Percentiles rank a stretch among this genome's conserved stretches.
Conservation (phyloP, 1,140 invertebrate species). For the Agrilus planipennis region DNA sequence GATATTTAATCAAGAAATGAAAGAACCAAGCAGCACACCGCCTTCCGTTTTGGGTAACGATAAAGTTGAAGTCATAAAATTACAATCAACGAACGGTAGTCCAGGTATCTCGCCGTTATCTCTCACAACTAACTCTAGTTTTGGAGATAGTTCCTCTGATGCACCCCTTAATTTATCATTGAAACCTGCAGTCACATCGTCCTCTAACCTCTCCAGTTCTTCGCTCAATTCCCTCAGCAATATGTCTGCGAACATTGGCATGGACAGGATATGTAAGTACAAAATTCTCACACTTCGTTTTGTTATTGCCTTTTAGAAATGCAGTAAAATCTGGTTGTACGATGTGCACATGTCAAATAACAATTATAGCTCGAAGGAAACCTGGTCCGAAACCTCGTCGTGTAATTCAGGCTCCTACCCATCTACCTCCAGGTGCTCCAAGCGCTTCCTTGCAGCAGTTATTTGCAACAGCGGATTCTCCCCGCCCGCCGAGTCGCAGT, state of each 20-base stretch:
- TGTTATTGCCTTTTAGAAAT: no score
- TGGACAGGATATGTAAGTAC: constrained; percentile 43
- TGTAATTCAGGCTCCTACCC: constrained; percentile 42
- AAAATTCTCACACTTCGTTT: no score
- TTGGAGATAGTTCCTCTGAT: constrained; percentile 43
- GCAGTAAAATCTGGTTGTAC: neutral
- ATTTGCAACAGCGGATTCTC: constrained; percentile 44
- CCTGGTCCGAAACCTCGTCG: constrained; percentile 58
- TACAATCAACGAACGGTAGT: constrained; percentile 44
- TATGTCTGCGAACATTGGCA: constrained; percentile 36
- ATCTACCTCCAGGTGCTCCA: constrained; percentile 37
- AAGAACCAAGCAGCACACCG: no score
- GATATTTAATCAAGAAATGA: no score
- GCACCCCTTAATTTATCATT: constrained; percentile 70
- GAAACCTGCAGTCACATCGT: constrained; percentile 48
- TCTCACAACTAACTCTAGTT: constrained; percentile 6
- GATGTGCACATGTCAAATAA: neutral
- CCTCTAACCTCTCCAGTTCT: constrained; percentile 35
- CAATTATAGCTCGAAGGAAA: constrained; percentile 50
- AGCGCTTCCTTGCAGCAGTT: constrained; percentile 41
- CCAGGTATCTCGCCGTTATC: constrained; percentile 20
- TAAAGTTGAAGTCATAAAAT: constrained; percentile 65
- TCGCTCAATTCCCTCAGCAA: constrained; percentile 45
- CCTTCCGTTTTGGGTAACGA: no score
- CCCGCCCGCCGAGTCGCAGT: constrained; percentile 40